Percentiles rank a stretch among this genome's conserved stretches.
Conservation (phyloP, 1,140 invertebrate genomes). For the Gonioctena quinquepunctata region DNA sequence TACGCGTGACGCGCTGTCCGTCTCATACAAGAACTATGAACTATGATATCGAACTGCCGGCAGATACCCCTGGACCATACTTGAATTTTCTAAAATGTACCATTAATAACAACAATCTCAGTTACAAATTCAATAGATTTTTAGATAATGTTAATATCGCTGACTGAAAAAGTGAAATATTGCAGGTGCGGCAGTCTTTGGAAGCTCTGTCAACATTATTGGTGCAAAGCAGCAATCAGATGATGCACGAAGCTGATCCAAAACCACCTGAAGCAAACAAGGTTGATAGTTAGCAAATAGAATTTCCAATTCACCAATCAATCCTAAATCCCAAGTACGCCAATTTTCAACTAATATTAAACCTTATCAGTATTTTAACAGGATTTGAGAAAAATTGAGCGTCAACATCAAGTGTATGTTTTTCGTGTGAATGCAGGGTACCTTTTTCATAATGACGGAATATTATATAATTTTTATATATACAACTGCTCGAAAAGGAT, state of each 20-base stretch:
- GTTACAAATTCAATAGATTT: too few relatives aligned
- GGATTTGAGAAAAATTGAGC: not conserved
- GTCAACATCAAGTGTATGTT: too few relatives aligned
- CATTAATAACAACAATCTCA: too few relatives aligned
- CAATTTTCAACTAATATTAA: not conserved
- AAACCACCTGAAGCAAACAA: slow-evolving; percentile 9
- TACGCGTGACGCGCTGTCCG: too few relatives aligned
- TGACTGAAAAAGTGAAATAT: too few relatives aligned
- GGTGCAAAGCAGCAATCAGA: slow-evolving; percentile 36
- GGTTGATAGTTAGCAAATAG: slow-evolving; percentile 29
- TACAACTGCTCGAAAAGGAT: not conserved
- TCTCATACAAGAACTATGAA: too few relatives aligned
- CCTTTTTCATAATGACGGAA: not conserved
- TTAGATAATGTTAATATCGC: too few relatives aligned
- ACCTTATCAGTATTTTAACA: slow-evolving; percentile 23
- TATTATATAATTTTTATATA: not conserved
- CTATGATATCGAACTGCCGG: too few relatives aligned
- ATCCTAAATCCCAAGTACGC: not conserved
- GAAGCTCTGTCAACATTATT: slow-evolving; percentile 65
- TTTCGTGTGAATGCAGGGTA: too few relatives aligned
- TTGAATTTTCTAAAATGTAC: too few relatives aligned
- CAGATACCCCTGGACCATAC: too few relatives aligned
- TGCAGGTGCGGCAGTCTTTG: slow-evolving; percentile 65
- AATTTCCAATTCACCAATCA: not conserved
- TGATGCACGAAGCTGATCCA: slow-evolving; percentile 11